Evolutionary conservation across 2,113 vertebrate genomes (phyloP).

Genomic region (Blennius ocellaris): DNA sequence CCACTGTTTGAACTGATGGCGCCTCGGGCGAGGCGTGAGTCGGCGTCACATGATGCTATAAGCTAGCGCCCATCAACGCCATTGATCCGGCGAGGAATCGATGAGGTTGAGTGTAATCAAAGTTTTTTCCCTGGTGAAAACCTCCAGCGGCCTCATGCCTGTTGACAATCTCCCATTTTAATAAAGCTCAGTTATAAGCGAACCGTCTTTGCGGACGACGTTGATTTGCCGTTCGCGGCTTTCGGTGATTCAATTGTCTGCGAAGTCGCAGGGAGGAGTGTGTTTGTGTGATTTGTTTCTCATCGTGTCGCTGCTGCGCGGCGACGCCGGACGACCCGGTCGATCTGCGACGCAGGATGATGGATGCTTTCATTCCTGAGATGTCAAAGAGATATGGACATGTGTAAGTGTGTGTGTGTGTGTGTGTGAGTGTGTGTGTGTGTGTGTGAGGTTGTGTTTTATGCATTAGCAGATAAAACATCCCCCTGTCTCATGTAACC

Average conservation of each 20-base stretch:
- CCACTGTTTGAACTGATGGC: background rate
- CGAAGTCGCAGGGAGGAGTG: slow-evolving; percentile 40
- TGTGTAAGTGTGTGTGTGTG: slow-evolving; percentile 30
- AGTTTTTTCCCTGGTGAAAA: slow-evolving; percentile 17
- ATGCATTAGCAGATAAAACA: slow-evolving; percentile 66
- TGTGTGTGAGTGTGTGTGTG: slow-evolving; percentile 34
- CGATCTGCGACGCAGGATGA: slow-evolving; percentile 38
- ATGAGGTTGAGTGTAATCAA: slow-evolving; percentile 13
- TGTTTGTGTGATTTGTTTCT: slow-evolving; percentile 66
- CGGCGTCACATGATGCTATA: slow-evolving; percentile 42
- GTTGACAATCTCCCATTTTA: slow-evolving; percentile 42
- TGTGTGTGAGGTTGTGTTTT: slow-evolving; percentile 47
- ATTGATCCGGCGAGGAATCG: slow-evolving; percentile 48
- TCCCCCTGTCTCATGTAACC: slow-evolving; percentile 64
- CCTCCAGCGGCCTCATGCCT: background rate
- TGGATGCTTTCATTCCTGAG: slow-evolving; percentile 60
- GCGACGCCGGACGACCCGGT: slow-evolving; percentile 11
- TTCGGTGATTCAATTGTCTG: slow-evolving; percentile 45
- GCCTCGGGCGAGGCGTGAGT: slow-evolving; percentile 19
- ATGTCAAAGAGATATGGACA: slow-evolving; percentile 44
- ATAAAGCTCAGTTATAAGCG: slow-evolving; percentile 54
- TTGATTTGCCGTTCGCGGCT: slow-evolving; percentile 14
- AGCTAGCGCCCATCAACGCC: slow-evolving; percentile 35
- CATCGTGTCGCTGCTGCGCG: slow-evolving; percentile 39
- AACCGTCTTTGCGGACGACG: slow-evolving; percentile 3